phyloP scores from a whole-genome alignment of 2,113 vertebrate species.

The Gasterosteus aculeatus region DNA sequence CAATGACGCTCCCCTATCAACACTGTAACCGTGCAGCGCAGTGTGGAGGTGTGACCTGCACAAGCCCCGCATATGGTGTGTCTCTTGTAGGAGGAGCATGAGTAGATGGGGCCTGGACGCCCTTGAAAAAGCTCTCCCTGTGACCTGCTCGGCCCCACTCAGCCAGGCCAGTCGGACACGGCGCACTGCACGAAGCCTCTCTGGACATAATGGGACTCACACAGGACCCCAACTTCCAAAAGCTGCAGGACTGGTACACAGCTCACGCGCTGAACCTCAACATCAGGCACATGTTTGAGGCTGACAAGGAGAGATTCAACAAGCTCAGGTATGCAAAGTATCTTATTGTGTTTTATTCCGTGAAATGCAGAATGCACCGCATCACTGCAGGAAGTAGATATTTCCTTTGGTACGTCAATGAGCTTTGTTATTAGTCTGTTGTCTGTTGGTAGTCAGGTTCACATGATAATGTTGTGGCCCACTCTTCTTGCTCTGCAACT shows the following conservation, averaged over 20 bases:
- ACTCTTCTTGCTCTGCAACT: background rate
- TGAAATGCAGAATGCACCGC: background rate
- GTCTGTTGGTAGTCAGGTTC: background rate
- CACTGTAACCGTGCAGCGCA: conserved; percentile 20
- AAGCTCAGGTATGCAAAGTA: conserved; percentile 85
- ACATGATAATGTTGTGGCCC: background rate
- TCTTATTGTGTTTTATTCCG: background rate
- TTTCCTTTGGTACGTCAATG: background rate
- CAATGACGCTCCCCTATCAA: background rate
- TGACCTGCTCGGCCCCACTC: conserved; percentile 48
- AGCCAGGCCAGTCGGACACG: conserved; percentile 58
- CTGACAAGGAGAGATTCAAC: conserved; percentile 87
- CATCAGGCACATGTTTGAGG: conserved; percentile 88
- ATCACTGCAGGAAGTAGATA: background rate
- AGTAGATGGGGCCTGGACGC: conserved; percentile 13
- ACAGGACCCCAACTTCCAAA: conserved; percentile 85
- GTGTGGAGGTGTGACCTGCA: conserved; percentile 33
- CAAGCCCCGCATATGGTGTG: conserved; percentile 25
- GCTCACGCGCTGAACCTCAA: conserved; percentile 83
- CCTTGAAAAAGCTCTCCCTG: conserved; percentile 63
- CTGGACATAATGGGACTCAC: conserved; percentile 84
- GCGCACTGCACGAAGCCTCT: conserved; percentile 49
- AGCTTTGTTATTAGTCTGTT: background rate
- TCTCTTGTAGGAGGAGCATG: conserved; percentile 66
- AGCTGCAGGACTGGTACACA: conserved; percentile 87